Evolutionary conservation across 2,797 vertebrate genomes (phyloP).

Genomic region (Cygnus olor): DNA sequence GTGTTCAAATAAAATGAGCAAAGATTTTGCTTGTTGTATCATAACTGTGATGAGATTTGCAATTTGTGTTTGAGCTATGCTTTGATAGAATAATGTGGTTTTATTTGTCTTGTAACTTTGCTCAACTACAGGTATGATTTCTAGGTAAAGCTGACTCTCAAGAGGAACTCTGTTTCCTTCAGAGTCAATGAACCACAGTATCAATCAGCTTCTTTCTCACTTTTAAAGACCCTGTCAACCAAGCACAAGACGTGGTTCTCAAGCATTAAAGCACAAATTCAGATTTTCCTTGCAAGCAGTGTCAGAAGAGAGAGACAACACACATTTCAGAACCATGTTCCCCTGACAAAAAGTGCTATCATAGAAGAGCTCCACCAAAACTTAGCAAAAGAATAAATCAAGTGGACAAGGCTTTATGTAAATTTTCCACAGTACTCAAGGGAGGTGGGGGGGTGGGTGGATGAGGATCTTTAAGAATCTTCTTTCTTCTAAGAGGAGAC

Average conservation of each 20-base stretch:
- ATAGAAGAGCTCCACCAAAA: background rate
- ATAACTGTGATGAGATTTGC: background rate
- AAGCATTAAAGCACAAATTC: background rate
- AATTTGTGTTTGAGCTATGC: background rate
- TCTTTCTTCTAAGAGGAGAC: background rate
- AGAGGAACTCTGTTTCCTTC: background rate
- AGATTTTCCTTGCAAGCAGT: background rate
- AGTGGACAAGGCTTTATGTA: background rate
- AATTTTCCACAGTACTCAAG: background rate
- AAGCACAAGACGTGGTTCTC: background rate
- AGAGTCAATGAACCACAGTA: constrained; percentile 4
- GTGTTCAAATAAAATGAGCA: constrained; percentile 19
- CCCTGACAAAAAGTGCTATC: background rate
- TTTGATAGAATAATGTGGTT: background rate
- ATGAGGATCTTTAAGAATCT: background rate
- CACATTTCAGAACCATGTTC: background rate
- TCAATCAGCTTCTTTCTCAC: background rate
- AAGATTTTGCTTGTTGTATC: background rate
- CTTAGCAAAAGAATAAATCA: background rate
- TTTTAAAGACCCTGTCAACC: background rate
- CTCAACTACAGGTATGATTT: background rate
- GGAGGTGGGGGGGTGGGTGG: background rate
- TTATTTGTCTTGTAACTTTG: constrained; percentile 10
- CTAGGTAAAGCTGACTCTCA: constrained; percentile 23
- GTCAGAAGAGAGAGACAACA: background rate